Percentiles rank a stretch among this genome's conserved stretches.
Conservation (phyloP, 2,797 vertebrate genomes). For the Uromys caudimaculatus region DNA sequence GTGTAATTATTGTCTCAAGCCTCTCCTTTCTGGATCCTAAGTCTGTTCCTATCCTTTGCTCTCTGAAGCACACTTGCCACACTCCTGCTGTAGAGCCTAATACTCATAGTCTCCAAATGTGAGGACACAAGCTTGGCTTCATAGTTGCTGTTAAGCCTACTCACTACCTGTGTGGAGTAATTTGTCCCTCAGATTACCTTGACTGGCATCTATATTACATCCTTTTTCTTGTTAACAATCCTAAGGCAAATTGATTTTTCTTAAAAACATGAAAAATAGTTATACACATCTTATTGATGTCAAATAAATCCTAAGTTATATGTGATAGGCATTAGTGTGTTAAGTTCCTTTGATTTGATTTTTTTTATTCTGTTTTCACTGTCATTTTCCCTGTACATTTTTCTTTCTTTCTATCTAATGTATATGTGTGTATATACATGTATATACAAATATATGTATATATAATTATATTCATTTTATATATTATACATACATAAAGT, state of each 20-base stretch:
- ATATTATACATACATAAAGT: background rate
- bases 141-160: background rate
- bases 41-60: background rate
- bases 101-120: background rate
- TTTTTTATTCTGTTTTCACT: background rate
- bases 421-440: too few relatives aligned
- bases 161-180: background rate
- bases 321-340: background rate
- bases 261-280: background rate
- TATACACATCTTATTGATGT: background rate
- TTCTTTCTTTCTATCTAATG: background rate
- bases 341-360: background rate
- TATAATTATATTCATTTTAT: too few relatives aligned
- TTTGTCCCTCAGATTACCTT: background rate
- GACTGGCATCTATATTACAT: background rate
- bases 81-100: background rate
- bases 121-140: background rate
- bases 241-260: background rate
- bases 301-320: background rate
- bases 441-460: background rate
- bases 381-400: background rate
- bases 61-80: background rate
- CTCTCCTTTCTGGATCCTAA: background rate
- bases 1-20: background rate
- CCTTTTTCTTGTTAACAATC: background rate